Evolutionary conservation across 1,140 invertebrate species (phyloP), one percentile per base, ranked within the genome.

Genomic region (Pteromalus puparum): DNA sequence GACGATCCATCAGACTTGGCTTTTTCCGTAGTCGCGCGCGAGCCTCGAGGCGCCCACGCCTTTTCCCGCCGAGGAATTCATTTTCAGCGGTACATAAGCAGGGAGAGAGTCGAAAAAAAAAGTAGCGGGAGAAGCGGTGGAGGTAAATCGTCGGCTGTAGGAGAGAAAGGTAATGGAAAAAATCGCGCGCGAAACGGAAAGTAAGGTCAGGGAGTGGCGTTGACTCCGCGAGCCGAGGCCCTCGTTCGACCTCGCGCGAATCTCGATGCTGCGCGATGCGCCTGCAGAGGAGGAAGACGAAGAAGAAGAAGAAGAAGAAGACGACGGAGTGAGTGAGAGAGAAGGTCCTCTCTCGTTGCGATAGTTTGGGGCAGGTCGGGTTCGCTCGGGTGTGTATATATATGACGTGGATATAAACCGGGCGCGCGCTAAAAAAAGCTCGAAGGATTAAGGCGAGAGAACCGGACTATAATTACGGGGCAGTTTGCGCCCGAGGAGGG

Each of bases 181-280:
- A 83, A 24, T 77, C 10, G 28, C 65, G 42, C 26, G 38, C 18
- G 75, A 76, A 83, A 77, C 65, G 74, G 82, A 83, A 83, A 83
- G 74, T 83, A 83, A 83, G 74, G 74, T 83, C 65, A 83, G 82
- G 53, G 61, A 83, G 81, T 77, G 74, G 82, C 74, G 82, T 83
- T 83, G 74, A 77, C 82, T 83, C 42, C 38, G n/a, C 13, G 72
- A 75, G 30, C 28, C 28, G 53, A 78, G 68, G 21, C 46, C 15
- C 68, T 65, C 38, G 34, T 10, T 15, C 42, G 61, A 42, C 82
- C 74, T 83, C 74, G 61, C 38, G 30, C 26, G 30, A 84, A 84
- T 73, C 67, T 73, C 21, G 46, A 82, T 75, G 15, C 34, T 61
- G 18, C 68, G 67, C 30, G 30, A 48, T 21, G 26, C 1, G 1